Percentiles rank a stretch among this genome's conserved stretches.
Evolutionary conservation across 2,113 vertebrate genomes (phyloP).

Genomic region (Aptenodytes patagonicus): DNA sequence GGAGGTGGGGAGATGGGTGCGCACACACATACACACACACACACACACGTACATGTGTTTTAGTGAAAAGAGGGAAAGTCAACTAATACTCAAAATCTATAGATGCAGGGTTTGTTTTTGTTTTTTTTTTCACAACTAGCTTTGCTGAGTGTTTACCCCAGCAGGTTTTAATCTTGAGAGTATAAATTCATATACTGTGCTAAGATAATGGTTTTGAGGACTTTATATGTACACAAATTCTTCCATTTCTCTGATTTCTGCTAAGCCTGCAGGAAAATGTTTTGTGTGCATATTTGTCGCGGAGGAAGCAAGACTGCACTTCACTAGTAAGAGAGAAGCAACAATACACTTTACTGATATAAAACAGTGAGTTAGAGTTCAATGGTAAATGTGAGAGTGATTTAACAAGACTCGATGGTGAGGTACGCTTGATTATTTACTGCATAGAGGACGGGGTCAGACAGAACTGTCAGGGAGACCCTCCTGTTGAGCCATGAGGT

Average conservation of each 20-base stretch:
- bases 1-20: not conserved
- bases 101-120: not conserved
- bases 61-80: not conserved
- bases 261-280: slow-evolving; percentile 20
- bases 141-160: not conserved
- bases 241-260: slow-evolving; percentile 30
- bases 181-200: not conserved
- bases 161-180: slow-evolving; percentile 1
- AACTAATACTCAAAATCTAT: not conserved
- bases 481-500: too few species aligned
- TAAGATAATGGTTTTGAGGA: not conserved
- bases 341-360: too few species aligned
- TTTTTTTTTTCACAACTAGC: not conserved
- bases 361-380: too few species aligned
- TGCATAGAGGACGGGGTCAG: too few species aligned
- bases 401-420: too few species aligned
- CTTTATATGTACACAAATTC: not conserved
- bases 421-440: too few species aligned
- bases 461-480: too few species aligned
- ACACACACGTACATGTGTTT: not conserved
- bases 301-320: too few species aligned
- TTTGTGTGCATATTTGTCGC: not conserved
- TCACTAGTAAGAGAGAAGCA: too few species aligned
- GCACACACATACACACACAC: too few species aligned
- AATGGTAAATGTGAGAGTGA: too few species aligned